These are phyloP conservation scores for Scaptomyza hsui DNA, from an alignment of 1,140 invertebrate species.

Conservation along the genomic window DNA sequence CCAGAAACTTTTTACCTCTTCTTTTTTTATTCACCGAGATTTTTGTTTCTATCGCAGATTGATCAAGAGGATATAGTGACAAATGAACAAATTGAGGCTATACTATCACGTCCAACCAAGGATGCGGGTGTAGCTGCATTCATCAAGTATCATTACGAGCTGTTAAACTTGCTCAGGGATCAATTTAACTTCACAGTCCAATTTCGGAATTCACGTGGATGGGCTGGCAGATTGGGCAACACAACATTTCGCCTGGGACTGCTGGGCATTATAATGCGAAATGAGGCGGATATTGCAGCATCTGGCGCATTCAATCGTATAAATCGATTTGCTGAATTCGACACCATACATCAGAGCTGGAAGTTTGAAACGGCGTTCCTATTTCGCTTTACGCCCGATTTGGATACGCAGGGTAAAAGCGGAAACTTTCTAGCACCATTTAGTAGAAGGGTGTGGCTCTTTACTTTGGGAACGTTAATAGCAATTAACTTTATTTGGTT, in stretches of 20 bases:
- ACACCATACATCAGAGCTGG: conserved; percentile 79
- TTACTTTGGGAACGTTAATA: conserved; percentile 41
- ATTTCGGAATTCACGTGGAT: conserved; percentile 78
- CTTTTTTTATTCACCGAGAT: not conserved
- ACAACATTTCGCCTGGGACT: conserved; percentile 68
- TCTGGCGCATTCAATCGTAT: conserved; percentile 73
- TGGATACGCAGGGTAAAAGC: conserved; percentile 63
- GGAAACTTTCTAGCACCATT: conserved; percentile 77
- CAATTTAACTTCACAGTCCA: conserved; percentile 74
- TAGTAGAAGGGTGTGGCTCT: conserved; percentile 62
- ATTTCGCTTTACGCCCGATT: conserved; percentile 69
- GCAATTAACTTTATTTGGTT: conserved; percentile 58
- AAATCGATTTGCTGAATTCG: conserved; percentile 76
- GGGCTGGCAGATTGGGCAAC: conserved; percentile 75
- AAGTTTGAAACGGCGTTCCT: conserved; percentile 78
- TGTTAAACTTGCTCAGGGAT: conserved; percentile 60
- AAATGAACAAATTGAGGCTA: conserved; percentile 62
- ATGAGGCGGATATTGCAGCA: conserved; percentile 78
- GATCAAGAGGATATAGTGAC: conserved; percentile 68
- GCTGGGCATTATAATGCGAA: conserved; percentile 69
- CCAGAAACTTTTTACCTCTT: too few species aligned
- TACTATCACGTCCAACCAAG: conserved; percentile 61
- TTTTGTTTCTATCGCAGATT: conserved; percentile 46
- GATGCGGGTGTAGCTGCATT: conserved; percentile 72
- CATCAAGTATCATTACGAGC: conserved; percentile 75